Base-by-base conservation (phyloP, 2,888 invertebrate species). In the Creontiades dilutus region DNA sequence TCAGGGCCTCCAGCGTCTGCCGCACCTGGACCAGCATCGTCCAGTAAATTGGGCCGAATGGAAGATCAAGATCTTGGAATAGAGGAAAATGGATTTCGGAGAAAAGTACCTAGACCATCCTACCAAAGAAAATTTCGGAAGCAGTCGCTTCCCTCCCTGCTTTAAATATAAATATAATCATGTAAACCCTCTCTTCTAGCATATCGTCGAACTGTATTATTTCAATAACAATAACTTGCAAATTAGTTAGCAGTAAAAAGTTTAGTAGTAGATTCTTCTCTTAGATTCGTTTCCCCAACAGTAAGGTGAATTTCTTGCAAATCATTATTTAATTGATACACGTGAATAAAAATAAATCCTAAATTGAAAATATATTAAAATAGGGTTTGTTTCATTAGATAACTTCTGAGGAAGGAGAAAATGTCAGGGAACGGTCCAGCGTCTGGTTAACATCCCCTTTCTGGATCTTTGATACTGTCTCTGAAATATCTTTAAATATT, bases 151-250 rank as follows among this genome's bases (percentile, higher is more conserved):
- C 23, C 68, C 19, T 19, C 68, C 68, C 68, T 27, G 12, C 12
- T 12, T 68, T 23, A 68, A 68, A 23, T 61, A 61, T 68, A 19
- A 68, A 68, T 68, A 68, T 68, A 37, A 37, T 37, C 37, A 37
- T 37, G 37, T 37, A 37, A 37, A 37, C 37, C 37, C 37, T 37
- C 37, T 37, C 37, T 37, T 37, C 37, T 37, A 37, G 37, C 37
- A 37, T 37, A 37, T 37, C 37, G 37, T 37, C 37, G 3, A 37
- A 68, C 11, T n/a, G 68, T 23, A 68, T 68, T 19, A 68, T 68
- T 68, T 68, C 68, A 68, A 23, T 23, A 68, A 68, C 27, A 68
- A 68, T 52, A 52, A 13, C 13, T 52, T 52, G 37, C 37, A 52
- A 52, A 52, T 52, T 52, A 14, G 52, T 52, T 52, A 16, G 16